Evolutionary conservation across 2,797 vertebrate species (phyloP).

Genomic region (Poeciliopsis turneri): DNA sequence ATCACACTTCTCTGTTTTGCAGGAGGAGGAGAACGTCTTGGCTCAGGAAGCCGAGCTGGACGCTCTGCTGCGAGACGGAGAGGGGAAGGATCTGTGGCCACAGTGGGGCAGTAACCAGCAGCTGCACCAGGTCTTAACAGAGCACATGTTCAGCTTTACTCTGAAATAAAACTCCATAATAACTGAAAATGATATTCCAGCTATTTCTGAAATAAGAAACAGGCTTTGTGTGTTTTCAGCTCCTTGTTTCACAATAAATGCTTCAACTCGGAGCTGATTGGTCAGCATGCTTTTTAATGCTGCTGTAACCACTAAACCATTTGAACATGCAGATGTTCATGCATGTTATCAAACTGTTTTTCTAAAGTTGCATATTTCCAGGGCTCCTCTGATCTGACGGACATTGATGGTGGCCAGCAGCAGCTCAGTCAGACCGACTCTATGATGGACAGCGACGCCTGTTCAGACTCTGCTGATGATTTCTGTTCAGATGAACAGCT

Average conservation of each 20-base stretch:
- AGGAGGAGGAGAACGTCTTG: constrained; percentile 81
- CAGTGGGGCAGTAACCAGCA: constrained; percentile 54
- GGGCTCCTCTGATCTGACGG: constrained; percentile 65
- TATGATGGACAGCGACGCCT: neutral
- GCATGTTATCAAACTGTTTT: neutral
- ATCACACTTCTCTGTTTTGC: neutral
- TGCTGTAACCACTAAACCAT: neutral
- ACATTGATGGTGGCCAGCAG: constrained; percentile 53
- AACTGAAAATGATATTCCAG: neutral
- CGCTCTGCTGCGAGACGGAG: constrained; percentile 63
- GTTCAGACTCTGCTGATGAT: neutral
- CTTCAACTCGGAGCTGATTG: neutral
- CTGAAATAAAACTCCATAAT: neutral
- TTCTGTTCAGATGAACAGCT: neutral
- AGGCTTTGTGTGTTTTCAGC: neutral
- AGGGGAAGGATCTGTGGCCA: constrained; percentile 44
- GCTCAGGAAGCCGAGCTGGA: constrained; percentile 76
- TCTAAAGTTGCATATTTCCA: constrained; percentile 4
- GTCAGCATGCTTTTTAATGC: neutral
- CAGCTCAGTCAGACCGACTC: constrained; percentile 7
- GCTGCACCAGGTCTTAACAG: constrained; percentile 43
- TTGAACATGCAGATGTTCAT: neutral
- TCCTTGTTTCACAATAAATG: neutral
- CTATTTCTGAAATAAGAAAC: neutral
- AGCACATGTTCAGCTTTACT: neutral